Conservation (phyloP, 2,113 vertebrate genomes). For the Hippocampus abdominalis region DNA sequence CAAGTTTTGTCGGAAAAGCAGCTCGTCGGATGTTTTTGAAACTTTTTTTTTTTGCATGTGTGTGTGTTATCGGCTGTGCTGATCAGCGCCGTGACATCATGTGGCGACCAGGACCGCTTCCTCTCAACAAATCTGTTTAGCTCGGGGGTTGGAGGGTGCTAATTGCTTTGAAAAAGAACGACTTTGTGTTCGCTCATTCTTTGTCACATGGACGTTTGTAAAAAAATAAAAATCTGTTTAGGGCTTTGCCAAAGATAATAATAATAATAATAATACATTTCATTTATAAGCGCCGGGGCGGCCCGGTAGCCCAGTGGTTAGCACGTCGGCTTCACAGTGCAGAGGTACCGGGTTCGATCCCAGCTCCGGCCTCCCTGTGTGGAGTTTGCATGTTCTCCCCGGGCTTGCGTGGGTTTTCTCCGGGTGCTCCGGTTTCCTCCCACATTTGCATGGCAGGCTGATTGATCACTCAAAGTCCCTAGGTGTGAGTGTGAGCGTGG, state of each 20-base stretch:
- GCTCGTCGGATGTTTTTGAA: background rate
- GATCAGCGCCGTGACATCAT: background rate
- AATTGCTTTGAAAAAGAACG: background rate
- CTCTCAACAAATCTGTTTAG: slow-evolving; percentile 3
- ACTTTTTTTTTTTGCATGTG: background rate
- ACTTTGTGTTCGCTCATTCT: background rate
- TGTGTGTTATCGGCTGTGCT: background rate
- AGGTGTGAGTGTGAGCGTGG: too few species aligned
- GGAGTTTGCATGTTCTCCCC: too few species aligned
- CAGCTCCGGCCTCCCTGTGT: too few species aligned
- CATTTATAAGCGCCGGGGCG: too few species aligned
- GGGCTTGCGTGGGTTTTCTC: too few species aligned
- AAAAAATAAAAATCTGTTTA: background rate
- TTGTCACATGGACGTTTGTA: background rate
- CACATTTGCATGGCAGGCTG: too few species aligned
- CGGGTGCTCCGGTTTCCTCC: too few species aligned
- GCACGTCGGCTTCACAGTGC: too few species aligned
- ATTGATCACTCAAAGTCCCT: too few species aligned
- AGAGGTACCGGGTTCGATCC: too few species aligned
- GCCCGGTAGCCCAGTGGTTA: too few species aligned
- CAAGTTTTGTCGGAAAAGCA: background rate
- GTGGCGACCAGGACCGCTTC: background rate
- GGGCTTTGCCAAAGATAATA: background rate
- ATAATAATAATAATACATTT: too few species aligned
- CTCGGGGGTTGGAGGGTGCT: background rate